These are phyloP conservation scores for Eolophus roseicapilla DNA, from an alignment of 2,113 vertebrate genomes.

Conservation along the genomic window DNA sequence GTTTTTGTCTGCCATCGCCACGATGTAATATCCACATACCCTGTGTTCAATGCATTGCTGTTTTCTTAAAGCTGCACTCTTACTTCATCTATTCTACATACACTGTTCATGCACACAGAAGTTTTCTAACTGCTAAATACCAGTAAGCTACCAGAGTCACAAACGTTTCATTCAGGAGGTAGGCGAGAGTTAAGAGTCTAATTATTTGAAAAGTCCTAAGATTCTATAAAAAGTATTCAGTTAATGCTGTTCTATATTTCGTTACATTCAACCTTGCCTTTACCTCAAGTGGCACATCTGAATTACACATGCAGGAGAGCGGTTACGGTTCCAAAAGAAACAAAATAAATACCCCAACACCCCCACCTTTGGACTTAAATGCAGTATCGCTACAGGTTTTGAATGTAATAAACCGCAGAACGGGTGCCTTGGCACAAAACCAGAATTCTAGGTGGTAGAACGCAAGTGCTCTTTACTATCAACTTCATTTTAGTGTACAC, in stretches of 20 bases:
- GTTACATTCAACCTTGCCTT: not conserved
- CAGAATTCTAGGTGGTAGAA: not conserved
- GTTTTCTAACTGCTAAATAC: not conserved
- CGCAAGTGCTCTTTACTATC: not conserved
- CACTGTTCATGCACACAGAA: not conserved
- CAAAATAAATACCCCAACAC: not conserved
- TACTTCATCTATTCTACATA: not conserved
- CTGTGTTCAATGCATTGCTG: not conserved
- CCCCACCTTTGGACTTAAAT: not conserved
- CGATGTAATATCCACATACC: not conserved
- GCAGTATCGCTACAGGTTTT: not conserved
- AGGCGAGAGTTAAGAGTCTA: not conserved
- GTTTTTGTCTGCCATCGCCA: not conserved
- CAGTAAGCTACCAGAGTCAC: not conserved
- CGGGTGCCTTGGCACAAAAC: not conserved
- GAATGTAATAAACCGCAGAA: not conserved
- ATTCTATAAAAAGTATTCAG: not conserved
- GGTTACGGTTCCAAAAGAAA: not conserved
- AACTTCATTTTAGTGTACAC: not conserved
- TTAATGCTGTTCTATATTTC: not conserved
- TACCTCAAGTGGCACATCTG: not conserved
- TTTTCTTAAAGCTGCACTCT: not conserved
- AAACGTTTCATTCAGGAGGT: not conserved
- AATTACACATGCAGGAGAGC: not conserved
- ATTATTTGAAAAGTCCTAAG: not conserved